Evolutionary conservation across 2,113 vertebrate species (phyloP), one percentile per base, ranked within the genome.

Genomic region (Labeo catla): DNA sequence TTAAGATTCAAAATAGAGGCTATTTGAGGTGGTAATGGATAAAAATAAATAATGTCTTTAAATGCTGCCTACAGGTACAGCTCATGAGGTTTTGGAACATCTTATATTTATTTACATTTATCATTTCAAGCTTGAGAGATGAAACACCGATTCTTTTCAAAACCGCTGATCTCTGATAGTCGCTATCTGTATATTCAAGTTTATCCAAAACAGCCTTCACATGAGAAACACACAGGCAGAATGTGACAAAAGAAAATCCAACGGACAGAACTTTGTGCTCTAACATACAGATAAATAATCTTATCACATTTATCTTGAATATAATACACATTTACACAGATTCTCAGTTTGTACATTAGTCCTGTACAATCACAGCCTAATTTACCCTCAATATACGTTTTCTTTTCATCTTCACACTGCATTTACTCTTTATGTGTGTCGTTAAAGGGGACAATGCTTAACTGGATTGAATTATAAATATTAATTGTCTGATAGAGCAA

Each of bases 261-360:
- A 13, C 23, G 34, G 13, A 36, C 11, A 34, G 19, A 59, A 43
- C 15, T 49, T 57, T 72, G 47, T 50, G n/a, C 81, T 59, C 45
- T 78, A 28, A 83, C 28, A 74, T 54, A 15, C 52, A 78, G 21
- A 72, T 34, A 81, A 74, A 84, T 23, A 36, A 47, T 57, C 39
- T 84, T 70, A 61, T 16, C 43, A 84, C 50, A 81, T 15, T 52
- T 49, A 36, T 65, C 65, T 59, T 28, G 36, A 49, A 21, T 45
- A 76, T 76, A 76, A 83, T 68, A 28, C 19, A 54, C 11, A 34
- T 83, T 50, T 61, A 65, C 52, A 73, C 13, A 80, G 50, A 36
- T 66, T 50, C 59, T 61, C 57, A 52, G 28, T 54, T 68, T 65
- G 45, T 79, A 87, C 76, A 80, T 72, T 79, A n/a, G 63, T 72